These are phyloP conservation scores for Arrhamphus sclerolepis DNA, from an alignment of 2,797 vertebrate species.

Conservation along the genomic window DNA sequence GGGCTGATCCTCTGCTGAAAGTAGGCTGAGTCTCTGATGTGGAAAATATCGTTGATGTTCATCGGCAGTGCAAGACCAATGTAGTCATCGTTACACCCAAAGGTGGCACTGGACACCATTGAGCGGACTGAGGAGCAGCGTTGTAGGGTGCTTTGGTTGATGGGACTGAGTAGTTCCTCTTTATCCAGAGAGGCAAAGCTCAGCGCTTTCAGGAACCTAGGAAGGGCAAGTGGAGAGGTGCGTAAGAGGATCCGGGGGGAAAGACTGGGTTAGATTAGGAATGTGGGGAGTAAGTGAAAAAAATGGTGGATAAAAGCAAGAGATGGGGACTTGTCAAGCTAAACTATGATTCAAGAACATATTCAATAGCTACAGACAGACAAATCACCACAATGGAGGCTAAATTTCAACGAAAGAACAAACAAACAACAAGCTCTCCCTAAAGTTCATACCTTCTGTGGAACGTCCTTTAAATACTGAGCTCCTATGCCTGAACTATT, in stretches of 20 bases:
- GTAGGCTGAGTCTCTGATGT: slow-evolving; percentile 94
- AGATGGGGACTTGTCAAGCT: slow-evolving; percentile 35
- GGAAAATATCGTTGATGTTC: slow-evolving; percentile 96
- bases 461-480: not conserved
- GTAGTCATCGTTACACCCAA: slow-evolving; percentile 93
- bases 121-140: slow-evolving; percentile 97
- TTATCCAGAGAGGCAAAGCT: slow-evolving; percentile 98
- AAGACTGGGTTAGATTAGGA: slow-evolving; percentile 61
- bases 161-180: slow-evolving; percentile 96
- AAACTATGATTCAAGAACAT: not conserved
- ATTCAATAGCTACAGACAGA: not conserved
- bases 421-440: not conserved
- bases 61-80: slow-evolving; percentile 95
- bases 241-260: slow-evolving; percentile 67
- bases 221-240: slow-evolving; percentile 68
- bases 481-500: not conserved
- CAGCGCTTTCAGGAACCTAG: slow-evolving; percentile 97
- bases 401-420: not conserved
- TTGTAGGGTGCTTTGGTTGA: slow-evolving; percentile 96
- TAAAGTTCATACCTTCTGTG: too few relatives aligned
- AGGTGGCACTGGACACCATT: slow-evolving; percentile 95
- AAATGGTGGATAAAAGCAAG: slow-evolving; percentile 48
- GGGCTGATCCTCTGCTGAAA: slow-evolving; percentile 93
- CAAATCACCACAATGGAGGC: not conserved
- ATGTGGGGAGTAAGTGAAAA: slow-evolving; percentile 38